Conservation (phyloP, 2,888 invertebrate genomes). For the Drosophila mettleri region DNA sequence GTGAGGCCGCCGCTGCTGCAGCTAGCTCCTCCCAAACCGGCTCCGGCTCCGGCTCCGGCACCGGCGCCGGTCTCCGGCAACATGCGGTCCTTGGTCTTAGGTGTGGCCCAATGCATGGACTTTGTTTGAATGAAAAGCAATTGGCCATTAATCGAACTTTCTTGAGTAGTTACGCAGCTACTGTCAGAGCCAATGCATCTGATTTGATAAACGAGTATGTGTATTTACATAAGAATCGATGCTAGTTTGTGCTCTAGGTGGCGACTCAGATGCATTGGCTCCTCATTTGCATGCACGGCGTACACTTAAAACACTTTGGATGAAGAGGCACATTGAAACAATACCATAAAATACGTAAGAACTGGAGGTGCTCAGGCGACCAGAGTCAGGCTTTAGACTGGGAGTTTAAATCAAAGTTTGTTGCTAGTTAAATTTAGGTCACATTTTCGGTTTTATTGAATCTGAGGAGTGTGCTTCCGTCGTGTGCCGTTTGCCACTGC, state of each 20-base stretch:
- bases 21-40: constrained; percentile 68
- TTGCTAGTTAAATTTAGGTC: constrained; percentile 8
- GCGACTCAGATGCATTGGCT: constrained; percentile 46
- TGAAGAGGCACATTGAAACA: constrained; percentile 68
- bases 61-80: constrained; percentile 86
- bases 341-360: constrained; percentile 40
- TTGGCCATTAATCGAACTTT: constrained; percentile 32
- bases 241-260: constrained; percentile 21
- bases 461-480: constrained; percentile 17
- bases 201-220: constrained; percentile 7
- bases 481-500: constrained; percentile 13
- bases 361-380: constrained; percentile 48
- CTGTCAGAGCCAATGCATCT: constrained; percentile 44
- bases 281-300: constrained; percentile 47
- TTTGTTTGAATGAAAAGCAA: constrained; percentile 83
- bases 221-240: constrained; percentile 26
- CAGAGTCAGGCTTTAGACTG: constrained; percentile 43
- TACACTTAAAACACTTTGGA: constrained; percentile 58
- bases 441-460: constrained; percentile 8
- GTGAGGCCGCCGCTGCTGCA: constrained; percentile 87
- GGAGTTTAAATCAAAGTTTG: constrained; percentile 43
- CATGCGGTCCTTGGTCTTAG: constrained; percentile 96
- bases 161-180: constrained; percentile 18
- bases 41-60: constrained; percentile 78
- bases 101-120: constrained; percentile 97